Evolutionary conservation across 2,113 vertebrate genomes (phyloP).

Genomic region (Tachycineta bicolor): DNA sequence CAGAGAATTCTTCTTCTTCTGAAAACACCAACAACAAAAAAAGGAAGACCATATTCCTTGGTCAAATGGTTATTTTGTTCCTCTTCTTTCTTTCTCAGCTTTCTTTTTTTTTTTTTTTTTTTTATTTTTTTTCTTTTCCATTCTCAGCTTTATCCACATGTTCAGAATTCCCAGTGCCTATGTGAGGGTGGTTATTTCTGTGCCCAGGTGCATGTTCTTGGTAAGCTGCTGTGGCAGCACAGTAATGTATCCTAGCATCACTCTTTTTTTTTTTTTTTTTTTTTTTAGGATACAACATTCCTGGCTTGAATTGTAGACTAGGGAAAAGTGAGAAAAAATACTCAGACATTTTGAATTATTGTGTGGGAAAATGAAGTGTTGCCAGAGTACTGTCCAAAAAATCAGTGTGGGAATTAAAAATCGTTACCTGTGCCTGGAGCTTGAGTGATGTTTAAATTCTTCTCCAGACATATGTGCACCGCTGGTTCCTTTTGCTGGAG

Average conservation of each 20-base stretch:
- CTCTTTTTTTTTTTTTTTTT: not conserved
- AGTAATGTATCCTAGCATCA: not conserved
- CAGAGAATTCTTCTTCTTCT: not conserved
- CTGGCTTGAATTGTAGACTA: not conserved
- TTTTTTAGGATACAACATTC: not conserved
- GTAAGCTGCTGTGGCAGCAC: not conserved
- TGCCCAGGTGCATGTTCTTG: not conserved
- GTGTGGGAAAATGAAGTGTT: not conserved
- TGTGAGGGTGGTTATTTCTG: not conserved
- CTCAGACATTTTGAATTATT: not conserved
- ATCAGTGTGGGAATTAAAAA: not conserved
- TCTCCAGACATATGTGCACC: not conserved
- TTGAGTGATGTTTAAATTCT: not conserved
- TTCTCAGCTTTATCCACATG: not conserved
- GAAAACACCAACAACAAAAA: not conserved
- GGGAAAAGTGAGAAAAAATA: not conserved
- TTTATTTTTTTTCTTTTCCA: not conserved
- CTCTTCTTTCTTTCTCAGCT: not conserved
- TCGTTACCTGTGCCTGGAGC: not conserved
- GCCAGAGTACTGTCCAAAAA: not conserved
- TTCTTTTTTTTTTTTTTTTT: not conserved
- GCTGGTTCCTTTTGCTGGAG: not conserved
- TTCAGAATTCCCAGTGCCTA: not conserved
- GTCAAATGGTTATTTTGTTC: not conserved
- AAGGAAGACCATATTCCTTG: not conserved